Percentiles rank a stretch among this genome's conserved stretches.
These are phyloP conservation scores for Torymus auratus DNA, from an alignment of 2,888 invertebrate genomes.

Conservation along the genomic window DNA sequence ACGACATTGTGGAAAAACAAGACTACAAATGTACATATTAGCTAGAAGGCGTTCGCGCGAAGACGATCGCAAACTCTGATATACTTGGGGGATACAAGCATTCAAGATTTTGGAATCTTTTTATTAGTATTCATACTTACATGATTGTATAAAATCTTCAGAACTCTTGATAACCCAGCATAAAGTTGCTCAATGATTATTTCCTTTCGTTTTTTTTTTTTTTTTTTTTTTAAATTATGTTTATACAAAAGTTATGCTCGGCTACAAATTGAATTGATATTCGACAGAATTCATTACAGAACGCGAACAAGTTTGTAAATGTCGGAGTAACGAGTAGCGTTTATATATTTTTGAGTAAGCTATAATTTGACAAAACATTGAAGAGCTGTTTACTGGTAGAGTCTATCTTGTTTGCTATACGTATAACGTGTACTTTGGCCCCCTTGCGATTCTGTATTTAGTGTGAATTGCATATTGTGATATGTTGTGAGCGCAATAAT, in stretches of 20 bases:
- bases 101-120: constrained; percentile 47
- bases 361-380: constrained; percentile 53
- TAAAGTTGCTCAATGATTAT: constrained; percentile 33
- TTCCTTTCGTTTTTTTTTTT: constrained; percentile 39
- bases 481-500: constrained; percentile 33
- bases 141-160: constrained; percentile 43
- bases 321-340: constrained; percentile 49
- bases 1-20: constrained; percentile 48
- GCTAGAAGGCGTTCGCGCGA: constrained; percentile 55
- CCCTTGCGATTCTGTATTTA: constrained; percentile 49
- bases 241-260: constrained; percentile 26
- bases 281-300: constrained; percentile 30
- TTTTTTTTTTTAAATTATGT: constrained; percentile 47
- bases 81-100: constrained; percentile 39
- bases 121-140: constrained; percentile 51
- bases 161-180: constrained; percentile 28
- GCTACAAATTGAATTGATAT: constrained; percentile 42
- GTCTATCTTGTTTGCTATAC: constrained; percentile 50
- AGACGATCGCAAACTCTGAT: constrained; percentile 55
- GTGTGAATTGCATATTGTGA: constrained; percentile 54
- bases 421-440: constrained; percentile 39
- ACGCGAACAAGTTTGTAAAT: constrained; percentile 51
- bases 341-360: constrained; percentile 55
- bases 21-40: constrained; percentile 58
- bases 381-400: constrained; percentile 56